Evolutionary conservation across 2,888 invertebrate species (phyloP).

Genomic region (Limnephilus rhombicus): DNA sequence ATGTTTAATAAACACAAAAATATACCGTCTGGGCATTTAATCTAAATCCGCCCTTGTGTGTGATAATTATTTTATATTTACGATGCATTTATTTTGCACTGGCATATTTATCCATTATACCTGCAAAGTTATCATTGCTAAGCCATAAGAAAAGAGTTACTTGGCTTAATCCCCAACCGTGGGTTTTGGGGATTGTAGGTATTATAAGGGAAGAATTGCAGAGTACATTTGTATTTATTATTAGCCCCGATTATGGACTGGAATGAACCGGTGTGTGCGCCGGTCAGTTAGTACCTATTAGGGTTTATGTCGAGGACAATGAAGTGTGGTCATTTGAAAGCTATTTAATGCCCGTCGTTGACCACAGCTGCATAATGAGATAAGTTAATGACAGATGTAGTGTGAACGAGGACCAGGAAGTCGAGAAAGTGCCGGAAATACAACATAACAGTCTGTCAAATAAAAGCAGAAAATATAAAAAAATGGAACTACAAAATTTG

Average conservation of each 20-base stretch:
- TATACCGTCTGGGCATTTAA: too few relatives aligned
- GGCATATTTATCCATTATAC: too few relatives aligned
- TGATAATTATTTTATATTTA: too few relatives aligned
- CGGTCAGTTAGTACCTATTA: not conserved
- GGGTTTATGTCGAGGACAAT: conserved; percentile 22
- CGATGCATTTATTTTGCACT: too few relatives aligned
- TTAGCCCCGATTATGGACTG: not conserved
- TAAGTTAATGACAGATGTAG: conserved; percentile 25
- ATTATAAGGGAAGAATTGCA: not conserved
- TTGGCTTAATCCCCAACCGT: not conserved
- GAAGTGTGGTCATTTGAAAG: conserved; percentile 30
- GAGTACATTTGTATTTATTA: not conserved
- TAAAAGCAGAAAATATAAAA: not conserved
- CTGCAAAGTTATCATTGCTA: too few relatives aligned
- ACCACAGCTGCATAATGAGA: conserved; percentile 24
- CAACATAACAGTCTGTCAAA: not conserved
- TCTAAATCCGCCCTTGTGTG: too few relatives aligned
- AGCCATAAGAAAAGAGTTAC: too few relatives aligned
- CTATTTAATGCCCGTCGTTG: not conserved
- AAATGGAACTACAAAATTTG: too few relatives aligned
- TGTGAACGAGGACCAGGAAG: not conserved
- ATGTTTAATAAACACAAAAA: too few relatives aligned
- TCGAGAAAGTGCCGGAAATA: not conserved
- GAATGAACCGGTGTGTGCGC: not conserved
- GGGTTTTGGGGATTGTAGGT: not conserved